Evolutionary conservation across 2,888 invertebrate species (phyloP), one percentile per base, ranked within the genome.

Genomic region (Pseudococcus jackbeardsleyi): DNA sequence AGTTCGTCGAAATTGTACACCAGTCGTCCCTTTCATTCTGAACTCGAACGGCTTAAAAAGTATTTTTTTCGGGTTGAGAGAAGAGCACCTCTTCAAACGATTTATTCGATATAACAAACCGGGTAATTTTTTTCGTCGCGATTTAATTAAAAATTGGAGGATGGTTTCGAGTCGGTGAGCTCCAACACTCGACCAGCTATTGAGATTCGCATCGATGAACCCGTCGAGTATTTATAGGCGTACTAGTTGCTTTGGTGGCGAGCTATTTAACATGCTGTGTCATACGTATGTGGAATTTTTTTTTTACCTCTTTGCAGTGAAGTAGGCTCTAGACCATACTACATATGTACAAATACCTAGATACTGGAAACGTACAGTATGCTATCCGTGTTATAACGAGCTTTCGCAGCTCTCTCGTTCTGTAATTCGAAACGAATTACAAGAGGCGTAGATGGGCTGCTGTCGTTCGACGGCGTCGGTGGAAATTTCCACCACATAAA

Each of bases 391-490:
- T 46, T 42, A n/a, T 79, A 79, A 72, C 68, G 68, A 79, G 79
- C n/a, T 42, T 79, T 9, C 9, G 77, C 17, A n/a, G 8, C 17
- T 22, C n/a, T 33, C 72, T 15, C 79, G 46, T 42, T 17, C 22
- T 79, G 79, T 79, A 79, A 79, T 79, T 79, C n/a, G 79, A 79
- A 79, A 79, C 79, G 79, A 79, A 79, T 79, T 79, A 42, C 39
- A n/a, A 72, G 68, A 72, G 26, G 33, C 11, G 33, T 11, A 11
- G 12, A 33, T 33, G 26, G 26, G 26, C 26, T 33, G 26, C 26
- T 33, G 26, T 33, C 26, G 26, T 33, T 33, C 3, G 26, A 33
- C 26, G 15, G 68, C 33, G 22, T 0, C 68, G 22, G 33, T 2
- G 5, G 4, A 12, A 33, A 33, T 72, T 72, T 72, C 79, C 46